Percentiles rank a stretch among this genome's conserved stretches.
phyloP scores from a whole-genome alignment of 2,888 invertebrate species.

The Agriopis aurantiaria region DNA sequence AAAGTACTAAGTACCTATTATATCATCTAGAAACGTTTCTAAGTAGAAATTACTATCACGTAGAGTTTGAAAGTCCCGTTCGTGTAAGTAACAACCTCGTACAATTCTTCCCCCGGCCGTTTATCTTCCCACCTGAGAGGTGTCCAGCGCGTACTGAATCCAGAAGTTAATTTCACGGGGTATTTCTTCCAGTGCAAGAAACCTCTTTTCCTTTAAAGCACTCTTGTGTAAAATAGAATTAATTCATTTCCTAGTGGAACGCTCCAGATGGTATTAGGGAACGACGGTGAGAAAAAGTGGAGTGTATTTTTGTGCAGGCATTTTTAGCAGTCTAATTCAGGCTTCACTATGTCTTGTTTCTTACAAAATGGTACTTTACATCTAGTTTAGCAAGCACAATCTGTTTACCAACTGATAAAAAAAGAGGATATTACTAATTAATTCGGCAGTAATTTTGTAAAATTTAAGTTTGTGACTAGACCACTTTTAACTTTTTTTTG shows the following conservation, averaged over 20 bases:
- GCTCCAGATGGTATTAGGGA: slow-evolving; percentile 54
- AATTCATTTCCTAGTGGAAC: slow-evolving; percentile 65
- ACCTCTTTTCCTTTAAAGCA: slow-evolving; percentile 69
- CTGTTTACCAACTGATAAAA: too few species aligned
- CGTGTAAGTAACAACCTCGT: slow-evolving; percentile 50
- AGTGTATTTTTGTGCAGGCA: slow-evolving; percentile 36
- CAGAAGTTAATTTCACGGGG: slow-evolving; percentile 83
- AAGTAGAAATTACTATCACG: slow-evolving; percentile 29
- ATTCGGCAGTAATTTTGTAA: too few species aligned
- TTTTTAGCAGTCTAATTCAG: slow-evolving; percentile 11
- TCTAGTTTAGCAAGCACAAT: too few species aligned
- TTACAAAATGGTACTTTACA: too few species aligned
- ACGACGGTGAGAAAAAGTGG: slow-evolving; percentile 50
- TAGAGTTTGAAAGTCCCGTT: slow-evolving; percentile 33
- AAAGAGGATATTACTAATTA: too few species aligned
- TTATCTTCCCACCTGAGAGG: slow-evolving; percentile 78
- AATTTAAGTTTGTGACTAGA: too few species aligned
- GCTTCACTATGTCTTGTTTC: too few species aligned
- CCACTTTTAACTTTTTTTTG: too few species aligned
- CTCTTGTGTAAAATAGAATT: slow-evolving; percentile 78
- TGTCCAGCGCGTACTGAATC: slow-evolving; percentile 77
- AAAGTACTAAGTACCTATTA: not conserved
- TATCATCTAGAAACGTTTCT: not conserved
- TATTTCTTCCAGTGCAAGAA: slow-evolving; percentile 76
- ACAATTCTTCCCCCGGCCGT: slow-evolving; percentile 63